Percentiles rank a stretch among this genome's conserved stretches.
These are phyloP conservation scores for Phalacrocorax pelagicus DNA, from an alignment of 2,113 vertebrate species.

Conservation along the genomic window DNA sequence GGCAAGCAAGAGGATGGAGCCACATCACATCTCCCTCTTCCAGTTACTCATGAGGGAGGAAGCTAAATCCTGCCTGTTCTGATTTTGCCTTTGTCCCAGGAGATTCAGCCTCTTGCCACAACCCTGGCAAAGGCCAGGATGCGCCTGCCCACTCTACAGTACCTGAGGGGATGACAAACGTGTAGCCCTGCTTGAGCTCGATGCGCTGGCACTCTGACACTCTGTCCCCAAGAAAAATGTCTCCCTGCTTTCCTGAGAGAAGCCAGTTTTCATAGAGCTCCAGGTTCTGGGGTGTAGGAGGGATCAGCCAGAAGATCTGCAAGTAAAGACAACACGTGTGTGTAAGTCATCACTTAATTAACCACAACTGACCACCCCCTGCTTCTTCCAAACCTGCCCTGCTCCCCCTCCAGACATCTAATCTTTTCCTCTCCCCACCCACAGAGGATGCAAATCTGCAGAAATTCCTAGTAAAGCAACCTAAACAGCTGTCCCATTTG, in stretches of 20 bases:
- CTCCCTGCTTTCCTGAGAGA: slow-evolving; percentile 97
- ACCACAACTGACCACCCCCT: slow-evolving; percentile 11
- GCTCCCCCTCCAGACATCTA: neutral
- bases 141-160: neutral
- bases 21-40: neutral
- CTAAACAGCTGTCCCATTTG: neutral
- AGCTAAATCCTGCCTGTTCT: neutral
- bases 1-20: neutral
- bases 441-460: neutral
- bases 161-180: slow-evolving; percentile 99
- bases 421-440: neutral
- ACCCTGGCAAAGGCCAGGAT: neutral
- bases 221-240: slow-evolving; percentile 96
- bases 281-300: slow-evolving; percentile 93
- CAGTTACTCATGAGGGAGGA: neutral
- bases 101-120: neutral
- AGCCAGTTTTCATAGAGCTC: slow-evolving; percentile 99
- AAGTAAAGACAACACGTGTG: slow-evolving; percentile 42
- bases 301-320: slow-evolving; percentile 98
- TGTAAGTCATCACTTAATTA: neutral
- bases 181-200: slow-evolving; percentile 94
- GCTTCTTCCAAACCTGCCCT: neutral
- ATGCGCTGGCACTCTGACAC: slow-evolving; percentile 93
- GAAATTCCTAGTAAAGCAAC: neutral
- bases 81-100: neutral